These are phyloP conservation scores for Protomyctophum bolini DNA, from an alignment of 2,113 vertebrate species.

Conservation along the genomic window DNA sequence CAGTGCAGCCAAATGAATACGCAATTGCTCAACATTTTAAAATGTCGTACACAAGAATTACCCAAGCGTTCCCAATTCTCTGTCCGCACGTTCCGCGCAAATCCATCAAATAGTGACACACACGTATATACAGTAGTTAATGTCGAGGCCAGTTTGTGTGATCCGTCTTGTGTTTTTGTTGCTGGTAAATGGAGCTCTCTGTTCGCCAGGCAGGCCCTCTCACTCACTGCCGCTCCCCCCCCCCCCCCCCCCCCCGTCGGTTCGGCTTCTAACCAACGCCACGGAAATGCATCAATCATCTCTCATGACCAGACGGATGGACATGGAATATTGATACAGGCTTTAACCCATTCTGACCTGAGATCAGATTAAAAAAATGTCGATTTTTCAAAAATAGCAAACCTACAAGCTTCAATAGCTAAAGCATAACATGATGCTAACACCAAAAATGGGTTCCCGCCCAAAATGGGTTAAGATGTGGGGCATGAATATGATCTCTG, in stretches of 20 bases:
- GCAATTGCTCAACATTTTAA: slow-evolving; percentile 52
- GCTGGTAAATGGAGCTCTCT: slow-evolving; percentile 59
- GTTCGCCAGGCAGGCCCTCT: slow-evolving; percentile 43
- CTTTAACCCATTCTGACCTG: too few relatives aligned
- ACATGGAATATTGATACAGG: slow-evolving; percentile 67
- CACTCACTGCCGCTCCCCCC: slow-evolving; percentile 49
- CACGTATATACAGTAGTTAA: slow-evolving; percentile 40
- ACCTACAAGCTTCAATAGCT: too few relatives aligned
- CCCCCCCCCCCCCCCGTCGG: slow-evolving; percentile 32
- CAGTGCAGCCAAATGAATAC: slow-evolving; percentile 39
- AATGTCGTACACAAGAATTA: slow-evolving; percentile 44
- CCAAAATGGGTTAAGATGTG: too few relatives aligned
- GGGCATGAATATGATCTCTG: slow-evolving; percentile 64
- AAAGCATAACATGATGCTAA: too few relatives aligned
- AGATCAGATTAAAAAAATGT: too few relatives aligned
- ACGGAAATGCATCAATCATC: slow-evolving; percentile 72
- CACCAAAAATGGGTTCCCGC: too few relatives aligned
- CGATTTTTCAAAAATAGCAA: too few relatives aligned
- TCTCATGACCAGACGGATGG: slow-evolving; percentile 60
- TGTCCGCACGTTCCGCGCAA: slow-evolving; percentile 34
- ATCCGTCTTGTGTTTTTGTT: slow-evolving; percentile 62
- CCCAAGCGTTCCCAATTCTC: slow-evolving; percentile 33
- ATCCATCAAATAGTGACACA: slow-evolving; percentile 55
- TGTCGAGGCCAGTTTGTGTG: slow-evolving; percentile 29
- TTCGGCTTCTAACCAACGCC: slow-evolving; percentile 57